Percentiles rank a stretch among this genome's conserved stretches.
Conservation (phyloP, 1,140 invertebrate genomes). For the Solenopsis fugax region DNA sequence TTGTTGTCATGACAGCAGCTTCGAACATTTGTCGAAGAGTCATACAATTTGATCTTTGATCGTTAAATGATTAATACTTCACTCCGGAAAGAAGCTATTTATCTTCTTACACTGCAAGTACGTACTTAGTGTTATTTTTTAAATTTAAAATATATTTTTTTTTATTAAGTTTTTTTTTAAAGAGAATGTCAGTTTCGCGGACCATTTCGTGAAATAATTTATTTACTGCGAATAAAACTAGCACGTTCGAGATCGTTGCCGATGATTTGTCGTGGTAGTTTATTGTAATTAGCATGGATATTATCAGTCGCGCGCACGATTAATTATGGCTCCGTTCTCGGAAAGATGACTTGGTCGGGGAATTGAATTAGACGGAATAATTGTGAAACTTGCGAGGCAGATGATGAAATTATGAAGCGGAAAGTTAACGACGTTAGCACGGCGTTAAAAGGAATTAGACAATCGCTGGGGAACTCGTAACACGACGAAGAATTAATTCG, state of each 20-base stretch:
- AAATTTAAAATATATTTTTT: not conserved
- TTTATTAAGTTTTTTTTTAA: not conserved
- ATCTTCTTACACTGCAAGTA: not conserved
- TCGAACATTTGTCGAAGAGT: not conserved
- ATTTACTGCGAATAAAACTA: constrained; percentile 24
- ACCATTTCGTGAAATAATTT: not conserved
- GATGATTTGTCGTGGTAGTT: constrained; percentile 44
- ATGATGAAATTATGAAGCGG: constrained; percentile 74
- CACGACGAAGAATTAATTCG: constrained; percentile 73
- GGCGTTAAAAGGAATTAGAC: constrained; percentile 74
- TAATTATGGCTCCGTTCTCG: constrained; percentile 64
- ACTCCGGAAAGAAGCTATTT: not conserved
- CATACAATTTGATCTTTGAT: constrained; percentile 16
- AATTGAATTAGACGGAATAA: constrained; percentile 75
- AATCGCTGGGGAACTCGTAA: constrained; percentile 69
- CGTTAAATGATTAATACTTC: not conserved
- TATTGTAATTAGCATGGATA: constrained; percentile 67
- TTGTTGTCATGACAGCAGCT: not conserved
- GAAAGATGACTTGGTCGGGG: constrained; percentile 66
- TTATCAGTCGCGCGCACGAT: constrained; percentile 69
- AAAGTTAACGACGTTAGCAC: constrained; percentile 68
- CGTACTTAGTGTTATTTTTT: not conserved
- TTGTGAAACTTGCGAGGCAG: constrained; percentile 74
- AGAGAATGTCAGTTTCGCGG: constrained; percentile 1
- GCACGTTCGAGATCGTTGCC: constrained; percentile 5